These are phyloP conservation scores for Autographa pulchrina DNA, from an alignment of 2,888 invertebrate genomes.

Conservation along the genomic window DNA sequence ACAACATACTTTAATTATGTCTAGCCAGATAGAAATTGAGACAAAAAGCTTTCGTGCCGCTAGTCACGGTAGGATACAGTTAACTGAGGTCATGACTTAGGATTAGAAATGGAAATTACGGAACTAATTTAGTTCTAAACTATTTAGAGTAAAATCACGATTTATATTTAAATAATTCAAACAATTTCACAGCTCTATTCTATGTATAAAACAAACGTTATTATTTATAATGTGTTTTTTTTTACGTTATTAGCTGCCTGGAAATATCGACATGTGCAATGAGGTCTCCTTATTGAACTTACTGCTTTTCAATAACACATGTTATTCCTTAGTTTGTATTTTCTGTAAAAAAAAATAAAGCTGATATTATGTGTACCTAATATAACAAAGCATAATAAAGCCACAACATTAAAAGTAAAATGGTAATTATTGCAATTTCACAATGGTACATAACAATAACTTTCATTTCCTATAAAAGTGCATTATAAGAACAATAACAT, in stretches of 20 bases:
- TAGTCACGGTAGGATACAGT: constrained; percentile 37
- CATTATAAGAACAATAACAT: constrained; percentile 18
- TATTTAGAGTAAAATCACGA: neutral
- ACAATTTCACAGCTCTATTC: too few relatives aligned
- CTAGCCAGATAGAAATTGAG: constrained; percentile 62
- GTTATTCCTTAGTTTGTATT: too few relatives aligned
- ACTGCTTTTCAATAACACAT: too few relatives aligned
- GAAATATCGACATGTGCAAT: too few relatives aligned
- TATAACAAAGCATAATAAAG: too few relatives aligned
- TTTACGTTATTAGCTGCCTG: too few relatives aligned
- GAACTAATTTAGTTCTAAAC: neutral
- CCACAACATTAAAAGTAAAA: too few relatives aligned
- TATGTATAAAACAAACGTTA: too few relatives aligned
- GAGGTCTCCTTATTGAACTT: too few relatives aligned
- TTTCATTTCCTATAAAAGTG: constrained; percentile 43
- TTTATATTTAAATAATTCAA: neutral
- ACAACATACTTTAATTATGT: constrained; percentile 67
- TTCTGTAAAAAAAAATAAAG: too few relatives aligned
- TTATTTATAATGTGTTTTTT: too few relatives aligned
- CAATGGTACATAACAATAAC: constrained; percentile 36
- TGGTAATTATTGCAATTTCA: constrained; percentile 27
- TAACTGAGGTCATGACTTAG: constrained; percentile 22
- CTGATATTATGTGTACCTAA: too few relatives aligned
- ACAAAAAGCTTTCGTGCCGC: constrained; percentile 62
- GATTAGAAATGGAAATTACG: constrained; percentile 14